Conservation (phyloP, 2,113 vertebrate genomes). For the Procapra przewalskii region DNA sequence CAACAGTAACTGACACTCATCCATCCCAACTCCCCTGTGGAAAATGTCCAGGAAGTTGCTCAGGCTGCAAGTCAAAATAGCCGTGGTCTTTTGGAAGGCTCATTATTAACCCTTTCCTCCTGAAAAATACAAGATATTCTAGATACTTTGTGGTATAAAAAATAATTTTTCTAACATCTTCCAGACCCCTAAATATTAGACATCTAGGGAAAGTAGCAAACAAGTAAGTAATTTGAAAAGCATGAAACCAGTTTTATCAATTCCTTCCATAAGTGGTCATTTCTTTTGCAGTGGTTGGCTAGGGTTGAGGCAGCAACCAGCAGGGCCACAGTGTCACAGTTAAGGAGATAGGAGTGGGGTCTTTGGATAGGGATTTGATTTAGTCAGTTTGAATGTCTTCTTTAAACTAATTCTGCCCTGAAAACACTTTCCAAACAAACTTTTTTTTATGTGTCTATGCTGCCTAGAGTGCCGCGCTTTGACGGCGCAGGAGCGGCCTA, state of each 20-base stretch:
- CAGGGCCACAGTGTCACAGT: neutral
- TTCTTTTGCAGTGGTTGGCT: neutral
- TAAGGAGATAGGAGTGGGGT: neutral
- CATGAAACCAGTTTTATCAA: neutral
- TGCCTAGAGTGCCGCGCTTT: no score
- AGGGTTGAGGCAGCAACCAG: no score
- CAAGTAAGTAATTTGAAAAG: neutral
- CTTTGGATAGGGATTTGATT: neutral
- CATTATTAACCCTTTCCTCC: neutral
- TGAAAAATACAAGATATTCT: slow-evolving; percentile 1
- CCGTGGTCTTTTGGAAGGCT: neutral
- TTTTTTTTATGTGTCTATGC: neutral
- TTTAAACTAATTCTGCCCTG: neutral
- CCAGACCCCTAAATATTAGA: neutral
- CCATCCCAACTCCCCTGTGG: neutral
- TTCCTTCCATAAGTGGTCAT: neutral
- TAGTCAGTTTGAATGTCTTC: neutral
- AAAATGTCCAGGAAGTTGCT: neutral
- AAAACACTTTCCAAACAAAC: neutral
- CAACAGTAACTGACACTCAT: neutral
- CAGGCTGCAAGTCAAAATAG: neutral
- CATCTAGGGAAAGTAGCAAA: neutral
- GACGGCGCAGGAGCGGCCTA: rapidly evolving
- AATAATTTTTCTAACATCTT: neutral
- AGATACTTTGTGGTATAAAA: neutral